A percentile compares a stretch with the other conserved stretches of the same genome.
These are phyloP conservation scores for Heterodera filipjevi DNA, from an alignment of 2,888 invertebrate genomes.

Conservation along the genomic window DNA sequence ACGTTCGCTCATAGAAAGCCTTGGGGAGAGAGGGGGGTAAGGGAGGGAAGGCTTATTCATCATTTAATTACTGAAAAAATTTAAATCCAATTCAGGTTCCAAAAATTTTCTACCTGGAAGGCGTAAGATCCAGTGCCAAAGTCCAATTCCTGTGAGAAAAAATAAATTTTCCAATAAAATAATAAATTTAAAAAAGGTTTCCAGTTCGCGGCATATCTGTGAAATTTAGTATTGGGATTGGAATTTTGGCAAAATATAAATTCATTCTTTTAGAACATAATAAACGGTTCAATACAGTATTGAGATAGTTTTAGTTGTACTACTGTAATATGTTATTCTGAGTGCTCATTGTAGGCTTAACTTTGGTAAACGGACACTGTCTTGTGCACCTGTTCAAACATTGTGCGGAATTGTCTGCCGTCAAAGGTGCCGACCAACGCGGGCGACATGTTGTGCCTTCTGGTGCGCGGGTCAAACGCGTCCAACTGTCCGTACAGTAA, in stretches of 20 bases:
- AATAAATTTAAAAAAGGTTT: too few species aligned
- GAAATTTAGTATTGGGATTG: too few species aligned
- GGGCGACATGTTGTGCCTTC: conserved; percentile 28
- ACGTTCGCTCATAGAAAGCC: conserved; percentile 7
- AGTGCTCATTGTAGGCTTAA: too few species aligned
- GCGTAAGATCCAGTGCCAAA: conserved; percentile 34
- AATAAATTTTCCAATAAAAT: not conserved
- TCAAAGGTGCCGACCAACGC: conserved; percentile 26
- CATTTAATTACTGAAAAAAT: not conserved
- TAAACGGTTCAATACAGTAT: too few species aligned
- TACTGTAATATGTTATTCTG: too few species aligned
- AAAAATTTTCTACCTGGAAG: conserved; percentile 24
- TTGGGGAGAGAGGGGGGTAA: not conserved
- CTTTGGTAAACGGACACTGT: too few species aligned
- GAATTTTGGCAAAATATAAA: too few species aligned
- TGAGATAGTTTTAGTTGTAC: too few species aligned
- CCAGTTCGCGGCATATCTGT: too few species aligned
- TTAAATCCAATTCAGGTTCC: not conserved
- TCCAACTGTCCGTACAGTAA: conserved; percentile 32
- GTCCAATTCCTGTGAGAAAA: conserved; percentile 26
- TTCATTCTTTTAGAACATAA: too few species aligned
- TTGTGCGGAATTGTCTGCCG: conserved; percentile 11
- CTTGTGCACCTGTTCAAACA: conserved; percentile 20
- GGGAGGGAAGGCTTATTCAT: not conserved
- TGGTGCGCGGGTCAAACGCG: conserved; percentile 13